phyloP scores from a whole-genome alignment of 2,113 vertebrate genomes.

The Heterotilapia buettikoferi region DNA sequence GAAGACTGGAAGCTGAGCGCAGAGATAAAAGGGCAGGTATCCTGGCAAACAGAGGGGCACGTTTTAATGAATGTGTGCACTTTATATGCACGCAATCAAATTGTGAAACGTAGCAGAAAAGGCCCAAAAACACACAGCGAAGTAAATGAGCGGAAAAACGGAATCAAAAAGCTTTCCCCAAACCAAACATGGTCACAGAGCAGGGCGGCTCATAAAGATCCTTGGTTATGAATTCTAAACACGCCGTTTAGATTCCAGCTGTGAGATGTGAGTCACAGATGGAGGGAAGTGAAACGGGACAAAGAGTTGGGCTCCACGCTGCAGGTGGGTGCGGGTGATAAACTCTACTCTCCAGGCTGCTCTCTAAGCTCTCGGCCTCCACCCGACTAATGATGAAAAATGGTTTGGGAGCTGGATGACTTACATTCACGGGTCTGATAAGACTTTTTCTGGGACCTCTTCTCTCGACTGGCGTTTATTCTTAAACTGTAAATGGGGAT shows the following conservation, averaged over 20 bases:
- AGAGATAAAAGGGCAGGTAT: background rate
- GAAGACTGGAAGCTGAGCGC: background rate
- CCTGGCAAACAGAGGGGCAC: background rate
- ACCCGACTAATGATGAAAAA: background rate
- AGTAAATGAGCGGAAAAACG: background rate
- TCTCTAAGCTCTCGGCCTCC: background rate
- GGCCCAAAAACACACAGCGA: background rate
- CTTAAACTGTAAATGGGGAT: background rate
- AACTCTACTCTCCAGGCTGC: background rate
- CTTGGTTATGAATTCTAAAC: background rate
- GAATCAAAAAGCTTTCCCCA: background rate
- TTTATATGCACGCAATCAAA: background rate
- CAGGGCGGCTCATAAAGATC: background rate
- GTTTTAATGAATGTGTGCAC: background rate
- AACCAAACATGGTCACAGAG: background rate
- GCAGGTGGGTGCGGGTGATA: background rate
- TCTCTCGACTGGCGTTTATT: fast-evolving
- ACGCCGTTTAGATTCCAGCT: background rate
- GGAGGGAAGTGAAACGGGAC: background rate
- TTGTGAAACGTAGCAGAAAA: background rate
- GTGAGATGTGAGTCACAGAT: background rate
- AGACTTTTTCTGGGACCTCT: background rate
- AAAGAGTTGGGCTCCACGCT: background rate
- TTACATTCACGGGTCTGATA: background rate
- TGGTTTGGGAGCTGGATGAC: background rate